Evolutionary conservation across 2,113 vertebrate genomes (phyloP), one percentile per base, ranked within the genome.

Genomic region (Scopus umbretta): DNA sequence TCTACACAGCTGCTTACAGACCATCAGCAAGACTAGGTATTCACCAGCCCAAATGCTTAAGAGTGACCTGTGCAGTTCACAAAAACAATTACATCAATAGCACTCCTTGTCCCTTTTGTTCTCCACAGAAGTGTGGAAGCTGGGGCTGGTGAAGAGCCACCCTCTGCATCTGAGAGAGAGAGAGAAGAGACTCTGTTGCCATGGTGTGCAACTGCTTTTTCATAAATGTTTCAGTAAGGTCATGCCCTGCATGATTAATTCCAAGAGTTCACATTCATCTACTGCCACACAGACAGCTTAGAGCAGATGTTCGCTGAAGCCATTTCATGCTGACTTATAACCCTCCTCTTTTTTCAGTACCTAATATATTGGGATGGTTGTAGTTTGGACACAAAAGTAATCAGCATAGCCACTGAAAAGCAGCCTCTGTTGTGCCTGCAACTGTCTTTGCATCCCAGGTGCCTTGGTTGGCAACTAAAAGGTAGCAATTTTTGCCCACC

Each of bases 141-240:
- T 70, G 65, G 16, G 27, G 32, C 32, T 75, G 25, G 34, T 62
- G 74, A 92, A 83, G 49, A 90, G 40, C 67, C 72, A 78, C 55
- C 63, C 52, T 86, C 62, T 71, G 61, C n/a, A 79, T 86, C 40
- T 36, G 42, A 68, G 42, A 84, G 25, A 45, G 50, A 42, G 40
- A 80, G 50, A 52, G 52, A 62, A 84, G n/a, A 94, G 67, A 59
- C 50, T 43, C 84, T 92, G 96, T 97, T 97, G 92, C 96, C 49
- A 95, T 96, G 95, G 96, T 92, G 80, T 97, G 90, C 74, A 92
- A 93, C 85, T 67, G 80, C 73, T 78, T 95, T 96, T 96, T 94
- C 91, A 95, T 95, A 95, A 97, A 96, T 91, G 93, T 97, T 97
- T 97, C 95, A 95, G 85, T 92, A 95, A 96, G 95, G 97, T 97